Base-by-base conservation (phyloP, 2,113 vertebrate species). In the Cyrtonyx montezumae region DNA sequence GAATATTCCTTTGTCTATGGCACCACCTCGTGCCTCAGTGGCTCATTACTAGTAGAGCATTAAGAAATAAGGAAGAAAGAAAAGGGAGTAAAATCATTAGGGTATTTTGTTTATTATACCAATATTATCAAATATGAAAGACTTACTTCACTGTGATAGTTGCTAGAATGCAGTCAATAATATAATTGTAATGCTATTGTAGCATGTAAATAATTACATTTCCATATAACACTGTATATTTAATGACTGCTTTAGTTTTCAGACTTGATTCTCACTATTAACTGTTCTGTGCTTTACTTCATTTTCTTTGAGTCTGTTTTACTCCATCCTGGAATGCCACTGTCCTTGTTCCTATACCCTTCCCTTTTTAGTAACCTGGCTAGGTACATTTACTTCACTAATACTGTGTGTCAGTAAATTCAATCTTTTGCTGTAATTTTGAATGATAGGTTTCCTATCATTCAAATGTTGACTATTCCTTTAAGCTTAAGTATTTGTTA, bases 341-440 rank as follows among this genome's bases (percentile, higher is more conserved):
- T 97, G 48, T 90, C 2, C 69, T 85, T 88, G 7, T 90, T 93
- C 68, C 74, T 79, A 5, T 92, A 34, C 18, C 59, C 34, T 28
- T 92, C 34, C 51, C 8, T 93, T 45, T 93, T 74, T 84, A 95
- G 94, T 95, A 97, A 95, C 70, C 94, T 95, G 84, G 91, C 83
- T 9, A n/a, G 42, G 43, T 93, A 96, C 83, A 73, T 79, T 75
- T 96, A 97, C 48, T 91, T 96, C 71, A 92, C 87, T 96, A 96
- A 82, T 94, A 42, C 26, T 28, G 22, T 67, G 51, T 94, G 76
- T 69, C 21, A 58, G 19, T 67, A 63, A 80, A 92, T 74, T 21
- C 17, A 10, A 4, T 66, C 17, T 88, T 81, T 67, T 84, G 13
- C 11, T 87, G 17, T n/a, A 40, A 85, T 92, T 89, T 90, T 88